Base-by-base conservation (phyloP, 2,888 invertebrate species). In the Vesta saturnalis region DNA sequence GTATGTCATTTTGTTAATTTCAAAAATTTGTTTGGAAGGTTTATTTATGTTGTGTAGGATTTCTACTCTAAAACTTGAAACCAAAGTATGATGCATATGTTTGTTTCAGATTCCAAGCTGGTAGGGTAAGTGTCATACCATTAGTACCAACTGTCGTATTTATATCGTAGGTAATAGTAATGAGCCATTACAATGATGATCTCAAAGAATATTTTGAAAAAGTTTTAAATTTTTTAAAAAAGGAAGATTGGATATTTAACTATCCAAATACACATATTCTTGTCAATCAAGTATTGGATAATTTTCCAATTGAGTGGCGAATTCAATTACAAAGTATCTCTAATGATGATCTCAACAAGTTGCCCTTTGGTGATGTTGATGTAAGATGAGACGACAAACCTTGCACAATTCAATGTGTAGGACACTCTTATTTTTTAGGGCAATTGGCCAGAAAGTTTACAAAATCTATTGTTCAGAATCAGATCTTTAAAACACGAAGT, bases 191-290 rank as follows among this genome's bases (percentile, higher is more conserved):
- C n/a, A 2, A 39, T 39, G n/a, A 39, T n/a, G 39, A 39, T 39
- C 12, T n/a, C 12, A 39, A 49, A 14, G 22, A 85, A 1, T 92
- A 91, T 79, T 89, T 93, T 67, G 76, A 82, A 70, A 85, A 87
- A 54, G 85, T 85, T 23, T 72, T 91, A 1, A 49, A 77, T 1
- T 91, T 93, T 76, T 85, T 93, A 55, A 76, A 86, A 63, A 83
- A 87, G 46, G 86, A 87, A 74, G 85, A 89, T 67, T 89, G 90
- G 88, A 82, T 93, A 39, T 91, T 88, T 78, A 88, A 87, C 67
- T 85, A 84, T 70, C 87, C 89, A 0, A 92, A 93, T 74, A 92
- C 91, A 0, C 86, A 90, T 68, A 85, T 92, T 70, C 79, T 93
- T 21, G 82, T 86, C 0, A 80, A 87, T 35, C 83, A 86, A 21